Evolutionary conservation across 2,888 invertebrate genomes (phyloP), one percentile per base, ranked within the genome.

Genomic region (Erynnis tages): DNA sequence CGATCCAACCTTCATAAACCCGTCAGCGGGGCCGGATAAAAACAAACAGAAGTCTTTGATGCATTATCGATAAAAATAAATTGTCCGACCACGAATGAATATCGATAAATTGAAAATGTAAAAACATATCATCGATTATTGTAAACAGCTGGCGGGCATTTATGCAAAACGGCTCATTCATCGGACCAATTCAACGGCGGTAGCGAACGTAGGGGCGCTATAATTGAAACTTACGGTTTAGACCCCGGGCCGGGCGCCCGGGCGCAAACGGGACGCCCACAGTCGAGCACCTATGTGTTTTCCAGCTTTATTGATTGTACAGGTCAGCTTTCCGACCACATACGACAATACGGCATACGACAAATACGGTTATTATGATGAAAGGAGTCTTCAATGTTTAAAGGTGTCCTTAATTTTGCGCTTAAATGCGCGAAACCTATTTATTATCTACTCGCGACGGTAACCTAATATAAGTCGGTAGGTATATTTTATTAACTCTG

Each of bases 61-160:
- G 68, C 73, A 82, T 81, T 79, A 84, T 80, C 82, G 74, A 81
- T 79, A 82, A 77, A 79, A 81, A 86, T 87, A 86, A 85, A 87
- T 86, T 82, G 82, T 81, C 73, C 69, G 76, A 68, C 74, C 73
- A 71, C 73, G 79, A 83, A 83, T 75, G 77, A 81, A 82, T 82
- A 83, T 81, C 79, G 78, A 85, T 86, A 88, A 86, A 86, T 88
- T 85, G 83, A 80, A 84, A 82, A 79, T 77, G 80, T 87, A 85
- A 86, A 86, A 86, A 85, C 82, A 82, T 85, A 84, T 85, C 80
- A 83, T 85, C 82, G 84, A 85, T 87, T 83, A 83, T 80, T 84
- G 83, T 87, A 85, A 86, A 84, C 85, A 84, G 86, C 87, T 83
- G 79, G 82, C 79, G 86, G 88, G 84, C 84, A 80, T 83, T 82